Evolutionary conservation across 2,888 invertebrate species (phyloP), one percentile per base, ranked within the genome.

Genomic region (Dolomedes plantarius): DNA sequence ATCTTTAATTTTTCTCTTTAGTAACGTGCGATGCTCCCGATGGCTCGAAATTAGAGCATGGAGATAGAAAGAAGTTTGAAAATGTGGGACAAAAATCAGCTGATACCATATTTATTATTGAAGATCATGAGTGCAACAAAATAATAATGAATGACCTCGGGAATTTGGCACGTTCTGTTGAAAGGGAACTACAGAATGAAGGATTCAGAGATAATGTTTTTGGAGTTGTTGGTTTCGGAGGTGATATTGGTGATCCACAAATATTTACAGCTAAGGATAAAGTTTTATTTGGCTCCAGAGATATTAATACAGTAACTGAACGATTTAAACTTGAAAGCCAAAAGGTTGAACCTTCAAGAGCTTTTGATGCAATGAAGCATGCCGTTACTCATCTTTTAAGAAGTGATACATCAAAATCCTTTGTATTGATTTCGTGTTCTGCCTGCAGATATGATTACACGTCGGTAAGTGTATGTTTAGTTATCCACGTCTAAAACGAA

Each of bases 21-120:
- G 89, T 80, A 89, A 95, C 95, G 91, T 97, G 97, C 90, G 93
- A 93, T 68, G 93, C 95, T 72, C 91, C 93, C 0, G 94, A 95
- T 91, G 95, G 95, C 62, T 93, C 94, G 1, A 91, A 93, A 93
- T n/a, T 96, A 27, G 93, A 94, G 16, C 97, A 97, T 91, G 96
- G 96, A 0, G 94, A 94, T 9, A 95, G 95, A 91, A 92, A 94
- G 74, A 93, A 93, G 76, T 91, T 96, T n/a, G 92, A 93, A 73
- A 93, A 93, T 41, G 90, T 91, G 16, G 90, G 91, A 94, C 0
- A 93, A 92, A 88, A 90, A 56, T 95, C 95, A 3, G 95, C 95
- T 1, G 98, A 98, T 91, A 93, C 97, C 0, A 96, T 98, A 75
- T 96, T 98, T 91, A 94, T 98, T 75, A 93, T 98, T 0, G 97